Conservation (phyloP, 2,797 vertebrate species). For the Eulemur coronatus region DNA sequence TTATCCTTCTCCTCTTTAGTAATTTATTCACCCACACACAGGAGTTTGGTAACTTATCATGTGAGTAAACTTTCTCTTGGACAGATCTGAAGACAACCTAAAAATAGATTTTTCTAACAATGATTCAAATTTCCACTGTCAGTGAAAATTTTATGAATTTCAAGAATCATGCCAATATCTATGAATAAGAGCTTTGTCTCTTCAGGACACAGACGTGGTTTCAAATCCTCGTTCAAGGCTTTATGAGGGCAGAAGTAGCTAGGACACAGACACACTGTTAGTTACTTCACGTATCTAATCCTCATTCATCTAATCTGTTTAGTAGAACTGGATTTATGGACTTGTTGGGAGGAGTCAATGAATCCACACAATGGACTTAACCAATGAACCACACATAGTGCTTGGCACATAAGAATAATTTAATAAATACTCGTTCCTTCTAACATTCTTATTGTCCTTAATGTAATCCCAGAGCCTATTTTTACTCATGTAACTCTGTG, state of each 20-base stretch:
- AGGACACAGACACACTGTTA: background rate
- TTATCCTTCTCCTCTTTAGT: background rate
- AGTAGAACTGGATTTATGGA: background rate
- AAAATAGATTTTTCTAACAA: background rate
- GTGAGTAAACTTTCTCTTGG: background rate
- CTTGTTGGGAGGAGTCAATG: background rate
- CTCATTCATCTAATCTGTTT: background rate
- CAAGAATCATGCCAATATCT: background rate
- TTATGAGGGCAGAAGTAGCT: background rate
- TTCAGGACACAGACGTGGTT: background rate
- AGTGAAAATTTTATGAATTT: background rate
- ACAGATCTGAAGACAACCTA: background rate
- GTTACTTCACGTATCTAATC: background rate
- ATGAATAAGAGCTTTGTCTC: background rate
- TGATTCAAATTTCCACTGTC: background rate
- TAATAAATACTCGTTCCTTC: background rate
- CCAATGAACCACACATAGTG: background rate
- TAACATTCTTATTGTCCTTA: background rate
- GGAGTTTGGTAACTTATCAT: background rate
- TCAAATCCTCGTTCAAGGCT: background rate
- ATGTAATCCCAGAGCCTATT: background rate
- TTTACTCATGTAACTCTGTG: background rate
- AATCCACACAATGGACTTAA: background rate
- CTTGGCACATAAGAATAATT: background rate
- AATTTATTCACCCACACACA: background rate